These are phyloP conservation scores for Zele albiditarsus DNA, from an alignment of 2,888 invertebrate genomes.

Conservation along the genomic window DNA sequence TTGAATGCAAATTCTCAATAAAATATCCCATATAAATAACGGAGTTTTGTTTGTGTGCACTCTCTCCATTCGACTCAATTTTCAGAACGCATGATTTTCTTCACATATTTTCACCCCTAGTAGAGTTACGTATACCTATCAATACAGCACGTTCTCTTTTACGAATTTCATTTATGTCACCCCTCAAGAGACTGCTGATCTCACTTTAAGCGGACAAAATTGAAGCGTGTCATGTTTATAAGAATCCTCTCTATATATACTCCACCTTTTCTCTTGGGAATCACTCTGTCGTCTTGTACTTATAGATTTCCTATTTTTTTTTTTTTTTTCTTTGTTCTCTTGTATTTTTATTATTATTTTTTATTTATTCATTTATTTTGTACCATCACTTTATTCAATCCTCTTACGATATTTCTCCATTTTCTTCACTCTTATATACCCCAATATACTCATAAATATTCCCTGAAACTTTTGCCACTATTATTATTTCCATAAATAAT, in stretches of 20 bases:
- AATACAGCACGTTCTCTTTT: neutral
- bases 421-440: neutral
- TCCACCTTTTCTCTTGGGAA: neutral
- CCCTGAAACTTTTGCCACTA: neutral
- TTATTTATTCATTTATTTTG: too few species aligned
- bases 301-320: neutral
- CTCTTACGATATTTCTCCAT: neutral
- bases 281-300: neutral
- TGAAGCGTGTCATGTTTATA: neutral
- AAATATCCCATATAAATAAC: neutral
- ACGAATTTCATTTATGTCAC: constrained; percentile 6
- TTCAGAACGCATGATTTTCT: neutral
- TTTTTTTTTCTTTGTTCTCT: neutral
- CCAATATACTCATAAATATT: neutral
- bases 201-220: constrained; percentile 8
- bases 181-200: neutral
- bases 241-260: neutral
- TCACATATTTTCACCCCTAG: neutral
- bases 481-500: neutral
- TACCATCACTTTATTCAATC: neutral
- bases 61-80: neutral
- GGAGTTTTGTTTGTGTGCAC: neutral
- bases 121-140: neutral
- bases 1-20: too few species aligned
- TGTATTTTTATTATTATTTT: too few species aligned